Evolutionary conservation across 2,797 vertebrate species (phyloP), one percentile per base, ranked within the genome.

Genomic region (Sebastes aleutianus): DNA sequence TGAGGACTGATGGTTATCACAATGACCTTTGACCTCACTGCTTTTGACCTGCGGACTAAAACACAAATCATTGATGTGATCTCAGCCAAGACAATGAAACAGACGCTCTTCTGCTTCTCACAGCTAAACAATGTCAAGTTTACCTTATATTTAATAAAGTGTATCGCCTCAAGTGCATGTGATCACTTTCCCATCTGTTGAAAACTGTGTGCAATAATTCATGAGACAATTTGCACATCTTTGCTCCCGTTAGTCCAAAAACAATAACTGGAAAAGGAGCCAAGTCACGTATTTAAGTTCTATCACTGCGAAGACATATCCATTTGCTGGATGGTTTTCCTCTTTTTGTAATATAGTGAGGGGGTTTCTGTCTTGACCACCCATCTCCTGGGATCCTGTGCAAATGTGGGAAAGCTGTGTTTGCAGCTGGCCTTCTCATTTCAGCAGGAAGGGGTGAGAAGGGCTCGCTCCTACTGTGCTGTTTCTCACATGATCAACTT

Each of bases 371-470:
- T 78, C 64, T 63, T 71, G 87, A 88, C 82, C 86, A 77, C 63
- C 56, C 74, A 27, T 91, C 90, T 92, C 92, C 73, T 18, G 93
- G 88, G 93, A 91, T 78, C 68, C 13, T 74, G 84, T 85, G 82
- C 64, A 78, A 91, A 94, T 92, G 90, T 91, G 89, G 87, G 91
- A 92, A 90, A 83, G 85, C 58, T 84, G 90, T 73, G 71, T 84
- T 74, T 88, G 86, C 89, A 92, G 86, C 91, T 93, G 91, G 87
- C 57, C 64, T 87, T 86, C 88, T 91, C 87, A 61, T 93, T 87
- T 83, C 70, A 80, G 72, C 79, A 85, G 83, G 62, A 70, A 29
- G 62, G 74, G 85, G 71, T 50, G 29, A 82, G 69, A 72, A 61
- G 72, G 65, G 34, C 79, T 84, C 43, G 16, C 66, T 87, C 72